Percentiles rank a stretch among this genome's conserved stretches.
These are phyloP conservation scores for Brassicogethes aeneus DNA, from an alignment of 2,888 invertebrate species.

Conservation along the genomic window DNA sequence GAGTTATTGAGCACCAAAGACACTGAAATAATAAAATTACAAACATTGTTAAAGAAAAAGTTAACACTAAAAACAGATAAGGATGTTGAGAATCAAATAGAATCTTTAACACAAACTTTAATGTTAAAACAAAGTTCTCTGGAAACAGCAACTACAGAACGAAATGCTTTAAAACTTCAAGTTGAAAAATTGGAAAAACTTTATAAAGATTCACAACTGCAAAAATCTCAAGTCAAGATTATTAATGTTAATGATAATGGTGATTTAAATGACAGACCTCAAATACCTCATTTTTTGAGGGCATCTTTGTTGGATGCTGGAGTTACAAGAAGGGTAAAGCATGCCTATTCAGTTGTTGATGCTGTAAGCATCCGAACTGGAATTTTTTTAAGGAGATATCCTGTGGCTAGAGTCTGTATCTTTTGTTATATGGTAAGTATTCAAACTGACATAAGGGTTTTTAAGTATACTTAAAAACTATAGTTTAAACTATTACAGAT, in stretches of 20 bases:
- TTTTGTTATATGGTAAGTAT: conserved; percentile 68
- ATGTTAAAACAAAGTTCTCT: conserved; percentile 78
- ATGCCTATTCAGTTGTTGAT: conserved; percentile 68
- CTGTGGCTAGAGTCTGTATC: conserved; percentile 72
- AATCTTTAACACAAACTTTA: conserved; percentile 68
- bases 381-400: conserved; percentile 71
- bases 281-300: conserved; percentile 61
- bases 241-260: conserved; percentile 54
- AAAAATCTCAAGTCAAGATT: conserved; percentile 45
- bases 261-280: conserved; percentile 44
- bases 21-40: conserved; percentile 37
- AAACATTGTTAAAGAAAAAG: conserved; percentile 37
- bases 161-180: conserved; percentile 76
- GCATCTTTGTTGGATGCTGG: conserved; percentile 70
- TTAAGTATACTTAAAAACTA: too few species aligned
- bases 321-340: conserved; percentile 65
- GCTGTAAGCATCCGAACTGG: conserved; percentile 71
- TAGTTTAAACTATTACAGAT: too few species aligned
- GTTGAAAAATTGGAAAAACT: conserved; percentile 69
- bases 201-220: conserved; percentile 49
- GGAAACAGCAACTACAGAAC: conserved; percentile 75
- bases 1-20: conserved; percentile 35
- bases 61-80: conserved; percentile 41
- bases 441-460: conserved; percentile 7
- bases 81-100: conserved; percentile 44